A percentile compares a stretch with the other conserved stretches of the same genome.
These are phyloP conservation scores for Apeltes quadracus DNA, from an alignment of 2,113 vertebrate genomes.

Conservation along the genomic window DNA sequence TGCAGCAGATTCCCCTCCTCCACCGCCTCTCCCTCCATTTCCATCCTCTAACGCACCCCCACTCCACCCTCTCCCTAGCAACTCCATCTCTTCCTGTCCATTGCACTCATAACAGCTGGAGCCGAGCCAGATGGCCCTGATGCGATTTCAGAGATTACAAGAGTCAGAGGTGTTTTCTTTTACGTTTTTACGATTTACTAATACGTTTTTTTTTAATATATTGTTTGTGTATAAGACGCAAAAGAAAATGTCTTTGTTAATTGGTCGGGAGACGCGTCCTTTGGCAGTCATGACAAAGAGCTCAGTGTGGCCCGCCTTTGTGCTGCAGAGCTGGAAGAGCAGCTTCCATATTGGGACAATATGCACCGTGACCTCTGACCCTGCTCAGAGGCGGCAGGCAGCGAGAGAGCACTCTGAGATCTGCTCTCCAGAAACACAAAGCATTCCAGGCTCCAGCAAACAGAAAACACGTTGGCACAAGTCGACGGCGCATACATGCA, in stretches of 20 bases:
- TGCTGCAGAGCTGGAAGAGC: constrained; percentile 59
- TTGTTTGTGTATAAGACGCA: constrained; percentile 35
- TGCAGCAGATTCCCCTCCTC: constrained; percentile 62
- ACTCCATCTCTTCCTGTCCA: constrained; percentile 52
- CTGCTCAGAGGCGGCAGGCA: constrained; percentile 47
- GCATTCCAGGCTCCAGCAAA: constrained; percentile 42
- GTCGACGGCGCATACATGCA: constrained; percentile 63
- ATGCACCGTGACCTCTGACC: constrained; percentile 69
- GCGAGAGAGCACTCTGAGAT: constrained; percentile 43
- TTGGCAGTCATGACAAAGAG: constrained; percentile 72
- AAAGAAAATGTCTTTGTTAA: constrained; percentile 57
- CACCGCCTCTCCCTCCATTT: constrained; percentile 55
- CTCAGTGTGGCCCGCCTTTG: constrained; percentile 65
- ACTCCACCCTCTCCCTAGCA: constrained; percentile 46
- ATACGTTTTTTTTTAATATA: constrained; percentile 13
- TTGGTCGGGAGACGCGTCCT: constrained; percentile 45
- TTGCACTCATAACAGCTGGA: constrained; percentile 65
- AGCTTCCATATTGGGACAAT: constrained; percentile 77
- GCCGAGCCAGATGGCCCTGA: constrained; percentile 57
- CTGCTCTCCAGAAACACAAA: constrained; percentile 55
- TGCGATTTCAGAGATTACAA: constrained; percentile 57
- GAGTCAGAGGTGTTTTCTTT: constrained; percentile 19
- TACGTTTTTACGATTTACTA: constrained; percentile 17
- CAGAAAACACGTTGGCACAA: constrained; percentile 62
- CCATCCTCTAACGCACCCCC: constrained; percentile 52